Conservation (phyloP, 2,888 invertebrate species). For the Nebria salina region DNA sequence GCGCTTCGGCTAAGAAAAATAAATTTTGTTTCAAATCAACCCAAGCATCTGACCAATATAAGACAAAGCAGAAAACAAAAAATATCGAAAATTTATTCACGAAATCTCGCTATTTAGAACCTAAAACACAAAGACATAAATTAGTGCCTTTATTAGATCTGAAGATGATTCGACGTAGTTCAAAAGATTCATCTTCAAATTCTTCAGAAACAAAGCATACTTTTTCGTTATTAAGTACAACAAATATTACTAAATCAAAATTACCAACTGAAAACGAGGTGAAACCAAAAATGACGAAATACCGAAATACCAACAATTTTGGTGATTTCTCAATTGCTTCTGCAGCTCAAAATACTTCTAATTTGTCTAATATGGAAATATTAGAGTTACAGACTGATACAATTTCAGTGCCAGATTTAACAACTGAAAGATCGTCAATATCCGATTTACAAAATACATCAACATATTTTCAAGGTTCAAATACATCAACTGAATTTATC, state of each 20-base stretch:
- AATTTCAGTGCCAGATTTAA: no score
- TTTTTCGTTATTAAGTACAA: neutral
- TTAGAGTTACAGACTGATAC: no score
- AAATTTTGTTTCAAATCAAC: neutral
- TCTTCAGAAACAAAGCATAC: neutral
- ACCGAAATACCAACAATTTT: no score
- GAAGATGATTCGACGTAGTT: neutral
- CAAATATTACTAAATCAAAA: neutral
- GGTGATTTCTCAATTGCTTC: no score
- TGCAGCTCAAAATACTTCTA: no score
- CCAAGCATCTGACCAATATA: neutral
- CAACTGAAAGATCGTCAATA: no score
- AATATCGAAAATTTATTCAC: neutral
- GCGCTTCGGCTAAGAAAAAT: neutral
- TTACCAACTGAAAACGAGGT: neutral
- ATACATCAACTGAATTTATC: no score
- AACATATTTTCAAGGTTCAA: no score
- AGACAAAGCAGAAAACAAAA: neutral
- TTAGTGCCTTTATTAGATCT: neutral
- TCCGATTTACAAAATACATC: no score
- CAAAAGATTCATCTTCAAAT: neutral
- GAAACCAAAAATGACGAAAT: no score
- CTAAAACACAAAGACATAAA: neutral
- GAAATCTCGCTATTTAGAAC: neutral
- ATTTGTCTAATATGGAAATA: no score